Percentiles rank a stretch among this genome's conserved stretches.
Evolutionary conservation across 1,140 invertebrate species (phyloP).

Genomic region (Acromyrmex echinatior): DNA sequence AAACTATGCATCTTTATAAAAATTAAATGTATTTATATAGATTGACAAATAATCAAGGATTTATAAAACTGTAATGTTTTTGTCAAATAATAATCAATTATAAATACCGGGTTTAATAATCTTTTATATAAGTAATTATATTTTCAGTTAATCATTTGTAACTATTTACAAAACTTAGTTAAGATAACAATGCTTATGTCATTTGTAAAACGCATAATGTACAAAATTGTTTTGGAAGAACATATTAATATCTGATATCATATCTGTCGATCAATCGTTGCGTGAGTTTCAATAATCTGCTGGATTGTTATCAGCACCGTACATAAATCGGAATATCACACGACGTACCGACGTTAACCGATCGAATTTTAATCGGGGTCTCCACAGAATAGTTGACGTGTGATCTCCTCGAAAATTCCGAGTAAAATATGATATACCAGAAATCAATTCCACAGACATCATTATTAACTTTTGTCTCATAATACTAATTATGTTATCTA

Average conservation of each 20-base stretch:
- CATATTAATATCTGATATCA: conserved; percentile 70
- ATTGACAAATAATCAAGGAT: too few species aligned
- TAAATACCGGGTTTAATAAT: neutral
- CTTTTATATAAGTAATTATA: neutral
- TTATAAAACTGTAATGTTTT: too few species aligned
- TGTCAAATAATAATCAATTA: too few species aligned
- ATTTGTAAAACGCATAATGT: neutral
- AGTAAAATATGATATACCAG: conserved; percentile 67
- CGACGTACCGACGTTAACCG: conserved; percentile 72
- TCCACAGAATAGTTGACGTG: conserved; percentile 69
- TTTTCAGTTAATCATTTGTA: neutral
- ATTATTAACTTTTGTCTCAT: conserved; percentile 62
- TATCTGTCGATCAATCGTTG: conserved; percentile 67
- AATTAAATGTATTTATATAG: too few species aligned
- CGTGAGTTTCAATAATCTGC: conserved; percentile 69
- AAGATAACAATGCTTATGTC: neutral
- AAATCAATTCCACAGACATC: conserved; percentile 71
- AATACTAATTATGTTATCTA: conserved; percentile 22
- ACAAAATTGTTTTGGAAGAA: neutral
- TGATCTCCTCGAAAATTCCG: conserved; percentile 72
- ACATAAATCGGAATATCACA: conserved; percentile 71
- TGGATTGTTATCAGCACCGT: conserved; percentile 72
- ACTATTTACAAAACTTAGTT: conserved; percentile 1
- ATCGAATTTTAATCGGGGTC: conserved; percentile 76
- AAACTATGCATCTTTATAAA: too few species aligned